These are phyloP conservation scores for Mercenaria mercenaria DNA, from an alignment of 1,140 invertebrate genomes.

Conservation along the genomic window DNA sequence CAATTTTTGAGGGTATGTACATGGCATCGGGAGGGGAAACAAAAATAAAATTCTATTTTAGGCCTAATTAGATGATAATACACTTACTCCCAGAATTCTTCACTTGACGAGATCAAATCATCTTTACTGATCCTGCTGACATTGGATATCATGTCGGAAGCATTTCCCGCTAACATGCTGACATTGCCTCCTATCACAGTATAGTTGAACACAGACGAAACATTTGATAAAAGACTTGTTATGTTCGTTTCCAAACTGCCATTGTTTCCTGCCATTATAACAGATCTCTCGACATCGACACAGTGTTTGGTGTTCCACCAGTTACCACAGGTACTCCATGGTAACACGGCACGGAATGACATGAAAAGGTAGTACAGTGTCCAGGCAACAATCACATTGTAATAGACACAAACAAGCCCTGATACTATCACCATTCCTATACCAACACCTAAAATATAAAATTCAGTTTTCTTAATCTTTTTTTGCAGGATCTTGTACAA, in stretches of 20 bases:
- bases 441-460: conserved; percentile 80
- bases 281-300: conserved; percentile 67
- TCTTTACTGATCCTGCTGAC: too few relatives aligned
- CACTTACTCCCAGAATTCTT: conserved; percentile 84
- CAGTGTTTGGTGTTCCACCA: conserved; percentile 92
- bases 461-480: too few relatives aligned
- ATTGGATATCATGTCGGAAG: not conserved
- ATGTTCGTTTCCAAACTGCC: not conserved
- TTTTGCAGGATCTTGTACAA: too few relatives aligned
- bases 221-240: conserved; percentile 16
- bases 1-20: too few relatives aligned
- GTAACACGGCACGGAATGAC: conserved; percentile 93
- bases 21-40: too few relatives aligned
- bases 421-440: conserved; percentile 91
- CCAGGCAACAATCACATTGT: conserved; percentile 99
- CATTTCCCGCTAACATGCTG: not conserved
- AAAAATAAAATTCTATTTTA: too few relatives aligned
- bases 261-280: conserved; percentile 1
- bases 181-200: not conserved
- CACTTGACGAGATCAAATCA: conserved; percentile 75
- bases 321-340: conserved; percentile 95
- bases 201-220: not conserved
- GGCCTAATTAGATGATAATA: too few relatives aligned
- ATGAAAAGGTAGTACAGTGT: conserved; percentile 98
- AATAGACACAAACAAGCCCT: conserved; percentile 99